Conservation (phyloP, 2,113 vertebrate species). For the Leptosomus discolor region DNA sequence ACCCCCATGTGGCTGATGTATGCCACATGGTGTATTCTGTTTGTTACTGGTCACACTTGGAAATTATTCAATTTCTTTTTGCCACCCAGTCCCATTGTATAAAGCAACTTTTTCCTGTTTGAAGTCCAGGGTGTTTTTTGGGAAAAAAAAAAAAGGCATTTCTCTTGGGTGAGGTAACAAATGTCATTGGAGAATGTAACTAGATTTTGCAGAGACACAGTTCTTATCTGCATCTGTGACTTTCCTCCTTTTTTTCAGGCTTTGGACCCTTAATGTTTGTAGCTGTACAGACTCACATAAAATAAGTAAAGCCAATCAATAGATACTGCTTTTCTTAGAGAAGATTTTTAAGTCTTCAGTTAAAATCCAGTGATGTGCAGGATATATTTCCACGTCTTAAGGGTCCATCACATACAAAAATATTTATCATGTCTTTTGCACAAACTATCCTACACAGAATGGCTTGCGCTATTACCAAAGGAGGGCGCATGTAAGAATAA, state of each 20-base stretch:
- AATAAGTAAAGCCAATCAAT: background rate
- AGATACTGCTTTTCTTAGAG: background rate
- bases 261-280: background rate
- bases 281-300: background rate
- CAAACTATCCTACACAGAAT: background rate
- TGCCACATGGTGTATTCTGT: slow-evolving; percentile 39
- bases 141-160: background rate
- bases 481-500: background rate
- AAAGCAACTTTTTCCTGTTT: background rate
- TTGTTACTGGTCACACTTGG: slow-evolving; percentile 40
- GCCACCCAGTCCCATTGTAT: background rate
- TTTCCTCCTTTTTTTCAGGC: background rate
- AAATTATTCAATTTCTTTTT: slow-evolving; percentile 30
- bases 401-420: background rate
- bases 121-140: background rate
- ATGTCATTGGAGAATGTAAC: background rate
- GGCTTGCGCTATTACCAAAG: background rate
- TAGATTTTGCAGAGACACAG: background rate
- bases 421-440: background rate
- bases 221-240: background rate
- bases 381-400: background rate
- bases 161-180: background rate
- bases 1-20: background rate
- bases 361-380: background rate
- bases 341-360: background rate